These are phyloP conservation scores for Luffia ferchaultella DNA, from an alignment of 2,888 invertebrate genomes.

Conservation along the genomic window DNA sequence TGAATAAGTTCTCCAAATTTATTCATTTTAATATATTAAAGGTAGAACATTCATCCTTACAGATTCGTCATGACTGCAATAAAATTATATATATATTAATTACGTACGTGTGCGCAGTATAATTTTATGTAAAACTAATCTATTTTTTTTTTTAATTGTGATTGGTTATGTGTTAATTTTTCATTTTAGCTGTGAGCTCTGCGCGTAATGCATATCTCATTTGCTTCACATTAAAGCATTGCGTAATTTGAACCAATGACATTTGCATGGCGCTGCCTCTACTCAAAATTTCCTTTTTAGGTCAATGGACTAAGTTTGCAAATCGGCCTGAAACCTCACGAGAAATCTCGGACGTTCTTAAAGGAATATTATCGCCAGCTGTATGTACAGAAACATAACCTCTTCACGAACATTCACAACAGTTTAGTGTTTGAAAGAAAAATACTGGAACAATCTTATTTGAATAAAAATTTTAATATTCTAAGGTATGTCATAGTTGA, in stretches of 20 bases:
- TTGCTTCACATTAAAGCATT: no score
- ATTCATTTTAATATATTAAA: no score
- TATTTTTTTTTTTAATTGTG: neutral
- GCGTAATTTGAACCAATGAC: no score
- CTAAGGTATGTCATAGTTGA: neutral
- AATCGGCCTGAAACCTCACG: neutral
- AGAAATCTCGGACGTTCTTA: neutral
- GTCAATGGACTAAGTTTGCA: neutral
- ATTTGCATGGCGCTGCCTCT: no score
- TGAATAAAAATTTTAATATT: neutral
- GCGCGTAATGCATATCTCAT: no score
- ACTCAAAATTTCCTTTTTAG: neutral
- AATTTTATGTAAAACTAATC: neutral
- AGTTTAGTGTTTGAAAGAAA: neutral
- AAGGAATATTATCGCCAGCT: neutral
- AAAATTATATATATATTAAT: no score
- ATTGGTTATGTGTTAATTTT: no score
- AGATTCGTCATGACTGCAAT: no score
- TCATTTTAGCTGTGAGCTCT: no score
- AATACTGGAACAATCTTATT: neutral
- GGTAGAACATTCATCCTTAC: no score
- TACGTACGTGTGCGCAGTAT: neutral
- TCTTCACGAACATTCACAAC: neutral
- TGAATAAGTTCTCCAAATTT: no score
- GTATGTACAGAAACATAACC: neutral